Percentiles rank a stretch among this genome's conserved stretches.
These are phyloP conservation scores for Calliphora vomitoria DNA, from an alignment of 2,888 invertebrate species.

Conservation along the genomic window DNA sequence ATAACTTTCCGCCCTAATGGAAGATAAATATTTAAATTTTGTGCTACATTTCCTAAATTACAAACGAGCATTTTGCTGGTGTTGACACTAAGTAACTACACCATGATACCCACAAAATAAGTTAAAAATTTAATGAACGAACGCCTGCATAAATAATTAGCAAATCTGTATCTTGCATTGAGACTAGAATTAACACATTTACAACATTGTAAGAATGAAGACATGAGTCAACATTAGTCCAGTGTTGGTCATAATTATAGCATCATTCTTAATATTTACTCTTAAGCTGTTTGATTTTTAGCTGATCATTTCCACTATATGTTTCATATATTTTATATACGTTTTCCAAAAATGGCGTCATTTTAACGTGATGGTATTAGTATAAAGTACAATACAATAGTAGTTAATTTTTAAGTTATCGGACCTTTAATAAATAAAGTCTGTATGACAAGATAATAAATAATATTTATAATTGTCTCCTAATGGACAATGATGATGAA, in stretches of 20 bases:
- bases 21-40: conserved; percentile 59
- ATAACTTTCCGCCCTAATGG: conserved; percentile 52
- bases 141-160: conserved; percentile 75
- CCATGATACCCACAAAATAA: conserved; percentile 62
- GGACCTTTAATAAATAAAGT: no score
- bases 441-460: no score
- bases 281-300: no score
- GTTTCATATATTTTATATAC: no score
- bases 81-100: conserved; percentile 61
- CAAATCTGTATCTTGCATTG: conserved; percentile 68
- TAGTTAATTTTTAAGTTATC: no score
- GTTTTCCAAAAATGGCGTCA: no score
- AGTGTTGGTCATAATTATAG: conserved; percentile 6
- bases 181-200: conserved; percentile 63
- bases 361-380: no score
- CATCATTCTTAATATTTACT: background rate
- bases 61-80: conserved; percentile 42
- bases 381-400: no score
- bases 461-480: no score
- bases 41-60: conserved; percentile 48
- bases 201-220: conserved; percentile 47
- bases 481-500: no score
- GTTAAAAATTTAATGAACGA: conserved; percentile 65
- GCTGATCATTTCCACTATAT: no score
- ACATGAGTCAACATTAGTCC: conserved; percentile 15